A percentile compares a stretch with the other conserved stretches of the same genome.
phyloP scores from a whole-genome alignment of 2,888 invertebrate species.

The Nemurella pictetii region DNA sequence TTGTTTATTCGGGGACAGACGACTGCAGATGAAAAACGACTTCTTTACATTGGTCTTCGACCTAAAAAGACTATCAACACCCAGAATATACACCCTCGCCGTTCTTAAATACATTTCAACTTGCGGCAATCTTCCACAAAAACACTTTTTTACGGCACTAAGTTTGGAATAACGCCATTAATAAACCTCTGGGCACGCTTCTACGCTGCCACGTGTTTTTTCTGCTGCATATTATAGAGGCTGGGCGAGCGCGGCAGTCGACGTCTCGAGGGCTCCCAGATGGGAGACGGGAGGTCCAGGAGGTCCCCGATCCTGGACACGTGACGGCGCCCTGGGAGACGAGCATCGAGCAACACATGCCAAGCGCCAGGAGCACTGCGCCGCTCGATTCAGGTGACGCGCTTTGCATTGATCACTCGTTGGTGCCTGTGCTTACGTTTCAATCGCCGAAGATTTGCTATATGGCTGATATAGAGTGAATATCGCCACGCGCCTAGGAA shows the following conservation, averaged over 20 bases:
- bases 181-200: background rate
- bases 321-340: background rate
- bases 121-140: background rate
- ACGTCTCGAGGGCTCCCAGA: background rate
- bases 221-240: too few relatives aligned
- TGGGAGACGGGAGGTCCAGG: background rate
- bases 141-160: background rate
- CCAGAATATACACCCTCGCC: background rate
- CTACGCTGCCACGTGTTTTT: background rate
- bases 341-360: background rate
- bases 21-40: background rate
- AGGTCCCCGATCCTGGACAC: background rate
- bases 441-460: too few relatives aligned
- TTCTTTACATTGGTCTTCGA: background rate
- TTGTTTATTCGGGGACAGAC: background rate
- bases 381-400: too few relatives aligned
- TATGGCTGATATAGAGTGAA: too few relatives aligned
- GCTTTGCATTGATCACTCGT: too few relatives aligned
- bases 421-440: too few relatives aligned
- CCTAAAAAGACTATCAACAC: background rate
- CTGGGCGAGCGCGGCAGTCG: background rate
- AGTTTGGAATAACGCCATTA: background rate
- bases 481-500: too few relatives aligned
- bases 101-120: background rate
- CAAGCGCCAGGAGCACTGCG: background rate